phyloP scores from a whole-genome alignment of 2,113 vertebrate species.

The Neolamprologus ventralis region DNA sequence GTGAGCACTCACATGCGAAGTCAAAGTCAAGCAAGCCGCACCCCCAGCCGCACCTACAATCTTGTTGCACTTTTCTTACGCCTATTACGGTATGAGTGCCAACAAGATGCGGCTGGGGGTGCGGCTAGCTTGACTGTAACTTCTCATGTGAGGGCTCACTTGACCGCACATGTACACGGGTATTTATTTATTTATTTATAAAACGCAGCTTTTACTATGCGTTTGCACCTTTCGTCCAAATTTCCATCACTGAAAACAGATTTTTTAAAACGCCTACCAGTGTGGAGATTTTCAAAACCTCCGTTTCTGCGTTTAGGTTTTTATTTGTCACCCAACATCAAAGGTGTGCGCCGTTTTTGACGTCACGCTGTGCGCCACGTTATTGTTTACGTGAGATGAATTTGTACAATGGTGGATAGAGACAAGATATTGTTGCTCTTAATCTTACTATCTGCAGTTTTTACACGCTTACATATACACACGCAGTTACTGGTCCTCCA shows the following conservation, averaged over 20 bases:
- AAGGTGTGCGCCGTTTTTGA: not conserved
- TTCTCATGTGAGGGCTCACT: too few species aligned
- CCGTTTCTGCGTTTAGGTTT: not conserved
- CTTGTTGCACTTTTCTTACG: not conserved
- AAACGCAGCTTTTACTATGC: not conserved
- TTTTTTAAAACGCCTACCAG: not conserved
- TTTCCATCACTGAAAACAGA: not conserved
- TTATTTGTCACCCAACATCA: not conserved
- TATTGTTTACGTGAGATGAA: not conserved
- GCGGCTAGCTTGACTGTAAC: too few species aligned
- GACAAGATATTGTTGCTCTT: not conserved
- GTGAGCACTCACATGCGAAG: not conserved
- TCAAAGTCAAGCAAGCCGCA: not conserved
- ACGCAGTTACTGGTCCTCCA: not conserved
- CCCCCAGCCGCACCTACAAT: not conserved
- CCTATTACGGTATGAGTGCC: not conserved
- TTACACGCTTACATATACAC: not conserved
- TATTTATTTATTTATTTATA: too few species aligned
- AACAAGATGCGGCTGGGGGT: not conserved
- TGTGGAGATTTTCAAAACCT: not conserved
- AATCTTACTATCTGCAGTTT: not conserved
- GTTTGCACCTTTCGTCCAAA: not conserved
- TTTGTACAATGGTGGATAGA: not conserved
- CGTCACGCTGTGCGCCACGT: not conserved
- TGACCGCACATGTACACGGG: not conserved